Base-by-base conservation (phyloP, 2,888 invertebrate species). In the Drosophila eohydei region DNA sequence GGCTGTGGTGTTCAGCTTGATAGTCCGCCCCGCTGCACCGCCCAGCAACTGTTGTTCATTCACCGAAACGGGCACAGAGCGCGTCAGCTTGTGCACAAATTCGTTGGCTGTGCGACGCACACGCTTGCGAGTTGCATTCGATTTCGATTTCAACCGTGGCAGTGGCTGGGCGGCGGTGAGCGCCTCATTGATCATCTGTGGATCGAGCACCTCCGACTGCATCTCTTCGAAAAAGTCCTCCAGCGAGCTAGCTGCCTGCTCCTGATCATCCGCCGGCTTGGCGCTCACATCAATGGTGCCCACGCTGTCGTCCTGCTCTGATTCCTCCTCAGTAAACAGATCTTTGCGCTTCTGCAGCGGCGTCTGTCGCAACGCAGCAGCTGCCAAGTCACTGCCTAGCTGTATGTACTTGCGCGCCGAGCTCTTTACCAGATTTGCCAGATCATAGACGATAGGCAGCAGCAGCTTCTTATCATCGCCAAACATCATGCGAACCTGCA, bases 371-470 rank as follows among this genome's bases (percentile, higher is more conserved):
- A 87, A 63, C 0, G 86, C 69, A 6, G 80, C 66, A 0, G 71
- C 71, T 0, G 75, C 64, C 36, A 85, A 14, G 26, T 90, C 86
- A 1, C 57, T 74, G 14, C 80, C 80, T 4, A 91, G 48, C 40
- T 85, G 65, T 1, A 91, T 83, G 34, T 89, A 89, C 8, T 88
- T 91, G 21, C 86, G 92, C 38, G 94, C 93, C 0, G 94, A 94
- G 52, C 92, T 94, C 63, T 94, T 93, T 57, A 95, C 94, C 66
- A 95, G 93, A 89, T 95, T 95, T 0, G 95, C 95, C 90, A 95
- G 94, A 90, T 95, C 95, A 79, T 94, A 93, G 67, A 95, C 94
- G 71, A 95, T 94, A 11, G 96, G 95, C 62, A 95, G 91, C 93
- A 95, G 94, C 34, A 95, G 92, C 60, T 95, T 95, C 71, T 93